Evolutionary conservation across 1,140 invertebrate genomes (phyloP).

Genomic region (Dufourea novaeangliae): DNA sequence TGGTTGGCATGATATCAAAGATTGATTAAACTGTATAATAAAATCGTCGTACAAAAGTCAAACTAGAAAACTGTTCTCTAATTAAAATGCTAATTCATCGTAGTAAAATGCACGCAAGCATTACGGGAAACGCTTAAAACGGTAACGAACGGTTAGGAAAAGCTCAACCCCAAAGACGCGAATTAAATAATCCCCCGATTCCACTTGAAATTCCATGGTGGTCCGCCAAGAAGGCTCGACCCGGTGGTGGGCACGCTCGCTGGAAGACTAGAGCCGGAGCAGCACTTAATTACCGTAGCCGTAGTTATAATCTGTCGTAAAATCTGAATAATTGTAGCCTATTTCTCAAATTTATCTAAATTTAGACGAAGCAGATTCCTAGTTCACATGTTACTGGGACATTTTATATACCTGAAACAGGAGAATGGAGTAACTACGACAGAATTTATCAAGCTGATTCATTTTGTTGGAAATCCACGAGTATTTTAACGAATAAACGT

Average conservation of each 20-base stretch:
- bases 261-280: conserved; percentile 33
- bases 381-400: neutral
- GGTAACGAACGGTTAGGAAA: neutral
- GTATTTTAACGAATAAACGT: too few species aligned
- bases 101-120: conserved; percentile 49
- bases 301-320: conserved; percentile 71
- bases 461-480: too few species aligned
- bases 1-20: neutral
- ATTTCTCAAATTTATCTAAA: conserved; percentile 74
- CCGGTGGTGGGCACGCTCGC: conserved; percentile 46
- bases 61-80: conserved; percentile 58
- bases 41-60: conserved; percentile 51
- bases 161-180: conserved; percentile 43
- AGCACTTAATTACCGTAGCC: conserved; percentile 67
- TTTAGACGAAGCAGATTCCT: conserved; percentile 57
- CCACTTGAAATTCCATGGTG: conserved; percentile 66
- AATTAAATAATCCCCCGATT: conserved; percentile 67
- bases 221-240: conserved; percentile 55
- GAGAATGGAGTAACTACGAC: neutral
- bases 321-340: conserved; percentile 71
- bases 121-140: conserved; percentile 67
- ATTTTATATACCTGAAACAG: conserved; percentile 24
- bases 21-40: conserved; percentile 53
- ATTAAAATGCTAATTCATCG: conserved; percentile 68
- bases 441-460: too few species aligned